Evolutionary conservation across 2,113 vertebrate genomes (phyloP).

Genomic region (Phainopepla nitens): DNA sequence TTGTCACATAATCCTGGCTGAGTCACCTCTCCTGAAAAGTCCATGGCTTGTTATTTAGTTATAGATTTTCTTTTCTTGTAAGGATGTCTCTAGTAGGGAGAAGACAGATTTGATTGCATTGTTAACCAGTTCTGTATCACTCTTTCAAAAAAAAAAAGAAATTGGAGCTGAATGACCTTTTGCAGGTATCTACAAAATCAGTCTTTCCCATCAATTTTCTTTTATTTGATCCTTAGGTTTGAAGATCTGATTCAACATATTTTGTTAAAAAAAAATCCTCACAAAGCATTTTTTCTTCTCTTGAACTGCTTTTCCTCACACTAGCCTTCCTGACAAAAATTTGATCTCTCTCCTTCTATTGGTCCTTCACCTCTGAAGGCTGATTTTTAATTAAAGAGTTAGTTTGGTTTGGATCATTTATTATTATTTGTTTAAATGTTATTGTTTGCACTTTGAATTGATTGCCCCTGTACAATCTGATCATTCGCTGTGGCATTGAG

Average conservation of each 20-base stretch:
- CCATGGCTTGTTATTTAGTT: neutral
- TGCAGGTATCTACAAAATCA: neutral
- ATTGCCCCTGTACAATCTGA: slow-evolving; percentile 17
- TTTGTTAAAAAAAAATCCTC: neutral
- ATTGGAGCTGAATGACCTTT: neutral
- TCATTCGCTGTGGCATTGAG: slow-evolving; percentile 15
- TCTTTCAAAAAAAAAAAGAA: neutral
- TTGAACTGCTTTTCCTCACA: neutral
- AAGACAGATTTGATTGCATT: neutral
- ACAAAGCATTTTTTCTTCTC: neutral
- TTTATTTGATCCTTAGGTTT: neutral
- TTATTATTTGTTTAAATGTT: slow-evolving; percentile 63
- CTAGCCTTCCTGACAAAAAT: neutral
- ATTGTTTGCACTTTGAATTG: slow-evolving; percentile 49
- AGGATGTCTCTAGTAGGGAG: neutral
- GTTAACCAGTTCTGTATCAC: neutral
- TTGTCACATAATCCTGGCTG: neutral
- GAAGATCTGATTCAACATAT: neutral
- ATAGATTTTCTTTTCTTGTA: neutral
- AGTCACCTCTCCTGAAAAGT: neutral
- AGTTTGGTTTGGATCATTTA: slow-evolving; percentile 10
- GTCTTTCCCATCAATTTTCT: neutral
- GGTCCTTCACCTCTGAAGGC: neutral
- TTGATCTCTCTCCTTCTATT: neutral
- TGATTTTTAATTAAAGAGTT: slow-evolving; percentile 62